Evolutionary conservation across 2,888 invertebrate species (phyloP).

Genomic region (Callosobruchus maculatus): DNA sequence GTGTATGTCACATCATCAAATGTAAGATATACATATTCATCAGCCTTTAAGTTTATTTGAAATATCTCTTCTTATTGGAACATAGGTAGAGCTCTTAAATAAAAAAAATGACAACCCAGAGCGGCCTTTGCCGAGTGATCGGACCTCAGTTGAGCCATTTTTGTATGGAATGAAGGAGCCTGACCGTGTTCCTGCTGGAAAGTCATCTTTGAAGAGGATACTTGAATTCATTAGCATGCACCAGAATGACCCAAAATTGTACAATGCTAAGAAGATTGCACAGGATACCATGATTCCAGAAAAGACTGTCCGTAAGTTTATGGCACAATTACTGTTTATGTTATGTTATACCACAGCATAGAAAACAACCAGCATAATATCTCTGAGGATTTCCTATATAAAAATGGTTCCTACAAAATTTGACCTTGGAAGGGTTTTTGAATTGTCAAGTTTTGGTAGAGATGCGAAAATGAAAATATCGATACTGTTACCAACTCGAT

Average conservation of each 20-base stretch:
- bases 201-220: conserved; percentile 61
- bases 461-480: no score
- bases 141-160: conserved; percentile 52
- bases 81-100: conserved; percentile 28
- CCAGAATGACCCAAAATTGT: conserved; percentile 57
- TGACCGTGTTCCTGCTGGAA: conserved; percentile 57
- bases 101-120: conserved; percentile 42
- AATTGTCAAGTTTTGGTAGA: no score
- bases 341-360: no score
- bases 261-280: conserved; percentile 61
- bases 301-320: conserved; percentile 56
- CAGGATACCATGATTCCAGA: conserved; percentile 65
- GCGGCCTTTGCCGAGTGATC: conserved; percentile 59
- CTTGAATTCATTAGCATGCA: conserved; percentile 65
- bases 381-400: no score
- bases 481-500: no score
- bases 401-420: no score
- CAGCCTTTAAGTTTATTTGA: neutral
- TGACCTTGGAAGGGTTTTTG: no score
- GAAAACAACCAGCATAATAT: no score
- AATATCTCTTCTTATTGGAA: neutral
- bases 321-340: no score
- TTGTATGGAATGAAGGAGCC: conserved; percentile 71
- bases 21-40: conserved; percentile 16
- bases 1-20: conserved; percentile 68